These are phyloP conservation scores for Protophormia terraenovae DNA, from an alignment of 2,888 invertebrate genomes.

Conservation along the genomic window DNA sequence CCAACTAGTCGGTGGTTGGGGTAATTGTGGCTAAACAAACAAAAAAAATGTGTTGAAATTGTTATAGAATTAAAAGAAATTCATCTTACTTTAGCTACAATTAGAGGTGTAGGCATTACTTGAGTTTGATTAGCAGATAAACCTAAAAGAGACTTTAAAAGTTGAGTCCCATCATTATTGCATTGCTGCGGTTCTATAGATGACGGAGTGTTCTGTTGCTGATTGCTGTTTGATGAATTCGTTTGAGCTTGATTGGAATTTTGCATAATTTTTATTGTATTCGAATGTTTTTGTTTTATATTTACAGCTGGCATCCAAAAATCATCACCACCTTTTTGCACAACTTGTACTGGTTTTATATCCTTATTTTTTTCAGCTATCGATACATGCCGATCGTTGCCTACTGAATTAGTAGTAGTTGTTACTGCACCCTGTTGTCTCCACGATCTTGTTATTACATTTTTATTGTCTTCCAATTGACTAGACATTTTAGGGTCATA, in stretches of 20 bases:
- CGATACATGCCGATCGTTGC: neutral
- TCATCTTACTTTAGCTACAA: constrained; percentile 62
- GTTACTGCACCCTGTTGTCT: neutral
- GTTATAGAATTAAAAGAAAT: neutral
- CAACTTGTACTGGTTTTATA: neutral
- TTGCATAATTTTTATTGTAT: constrained; percentile 19
- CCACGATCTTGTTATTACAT: constrained; percentile 16
- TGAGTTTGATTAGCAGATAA: constrained; percentile 20
- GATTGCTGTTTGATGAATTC: neutral
- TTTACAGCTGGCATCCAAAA: constrained; percentile 70
- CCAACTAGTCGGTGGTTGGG: constrained; percentile 75
- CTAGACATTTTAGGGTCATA: neutral
- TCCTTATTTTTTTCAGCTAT: neutral
- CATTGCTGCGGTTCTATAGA: constrained; percentile 19
- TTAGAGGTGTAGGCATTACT: neutral
- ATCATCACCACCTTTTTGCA: constrained; percentile 56
- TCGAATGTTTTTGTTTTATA: constrained; percentile 62
- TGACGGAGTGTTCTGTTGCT: neutral
- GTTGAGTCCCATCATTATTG: constrained; percentile 44
- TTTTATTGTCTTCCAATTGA: constrained; percentile 23
- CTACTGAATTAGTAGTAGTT: neutral
- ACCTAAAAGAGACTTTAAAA: constrained; percentile 51
- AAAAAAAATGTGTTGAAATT: neutral
- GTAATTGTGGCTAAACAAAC: constrained; percentile 69
- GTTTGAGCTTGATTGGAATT: neutral